phyloP scores from a whole-genome alignment of 2,888 invertebrate genomes.

The Temnothorax rugatulus region DNA sequence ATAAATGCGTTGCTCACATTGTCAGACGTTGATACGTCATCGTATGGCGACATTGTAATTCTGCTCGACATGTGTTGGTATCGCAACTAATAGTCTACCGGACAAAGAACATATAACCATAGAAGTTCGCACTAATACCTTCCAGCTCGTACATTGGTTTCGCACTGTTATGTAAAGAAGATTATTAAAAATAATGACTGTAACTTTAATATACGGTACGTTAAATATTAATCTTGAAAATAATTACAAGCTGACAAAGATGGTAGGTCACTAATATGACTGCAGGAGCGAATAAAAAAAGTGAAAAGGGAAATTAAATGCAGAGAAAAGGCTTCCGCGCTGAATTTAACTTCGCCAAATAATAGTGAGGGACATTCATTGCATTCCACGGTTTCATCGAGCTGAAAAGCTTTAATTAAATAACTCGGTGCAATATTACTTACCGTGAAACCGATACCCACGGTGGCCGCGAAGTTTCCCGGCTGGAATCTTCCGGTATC shows the following conservation, averaged over 20 bases:
- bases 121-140: background rate
- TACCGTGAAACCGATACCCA: slow-evolving; percentile 98
- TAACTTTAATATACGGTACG: background rate
- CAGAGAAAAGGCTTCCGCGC: background rate
- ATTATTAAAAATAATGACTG: slow-evolving; percentile 2
- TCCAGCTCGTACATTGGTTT: slow-evolving; percentile 3
- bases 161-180: too few species aligned
- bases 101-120: slow-evolving; percentile 25
- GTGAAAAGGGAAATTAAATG: background rate
- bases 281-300: background rate
- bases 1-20: slow-evolving; percentile 77
- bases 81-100: background rate
- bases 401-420: slow-evolving; percentile 41
- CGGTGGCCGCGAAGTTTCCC: slow-evolving; percentile 97
- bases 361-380: background rate
- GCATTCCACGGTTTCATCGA: background rate
- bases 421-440: slow-evolving; percentile 85
- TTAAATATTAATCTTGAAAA: slow-evolving; percentile 28
- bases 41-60: slow-evolving; percentile 48
- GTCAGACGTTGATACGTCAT: slow-evolving; percentile 69
- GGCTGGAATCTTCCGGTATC: slow-evolving; percentile 96
- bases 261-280: background rate
- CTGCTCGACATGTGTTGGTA: slow-evolving; percentile 20
- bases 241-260: background rate
- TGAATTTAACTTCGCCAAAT: slow-evolving; percentile 27